A percentile compares a stretch with the other conserved stretches of the same genome.
phyloP scores from a whole-genome alignment of 2,888 invertebrate species.

The Tachina grossa region DNA sequence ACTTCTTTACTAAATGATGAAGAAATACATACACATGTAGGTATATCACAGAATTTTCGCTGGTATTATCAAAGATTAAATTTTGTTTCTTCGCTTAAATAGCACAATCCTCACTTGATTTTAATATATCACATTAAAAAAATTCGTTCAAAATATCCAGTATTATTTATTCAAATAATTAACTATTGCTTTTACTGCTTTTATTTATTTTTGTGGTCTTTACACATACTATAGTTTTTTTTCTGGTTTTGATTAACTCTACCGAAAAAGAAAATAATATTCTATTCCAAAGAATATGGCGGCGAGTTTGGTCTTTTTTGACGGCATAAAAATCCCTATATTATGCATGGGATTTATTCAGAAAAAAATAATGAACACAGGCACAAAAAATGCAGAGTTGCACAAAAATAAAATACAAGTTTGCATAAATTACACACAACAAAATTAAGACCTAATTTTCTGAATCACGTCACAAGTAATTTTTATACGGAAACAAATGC shows the following conservation, averaged over 20 bases:
- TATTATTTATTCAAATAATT: constrained; percentile 47
- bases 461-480: no score
- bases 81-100: constrained; percentile 36
- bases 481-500: neutral
- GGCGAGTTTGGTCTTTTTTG: constrained; percentile 72
- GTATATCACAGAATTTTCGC: constrained; percentile 41
- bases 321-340: constrained; percentile 70
- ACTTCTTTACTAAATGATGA: constrained; percentile 53
- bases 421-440: neutral
- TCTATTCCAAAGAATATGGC: constrained; percentile 75
- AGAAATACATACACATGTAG: neutral
- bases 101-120: constrained; percentile 5
- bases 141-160: constrained; percentile 1
- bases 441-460: neutral
- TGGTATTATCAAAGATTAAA: constrained; percentile 46
- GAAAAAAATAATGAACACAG: constrained; percentile 59
- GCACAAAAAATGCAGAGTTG: constrained; percentile 51
- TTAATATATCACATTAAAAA: neutral
- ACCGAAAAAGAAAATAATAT: constrained; percentile 69
- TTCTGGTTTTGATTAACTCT: constrained; percentile 44
- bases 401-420: neutral
- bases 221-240: constrained; percentile 46
- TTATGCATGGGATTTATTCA: constrained; percentile 48
- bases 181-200: constrained; percentile 16
- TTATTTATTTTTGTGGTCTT: constrained; percentile 45